phyloP scores from a whole-genome alignment of 2,113 vertebrate genomes.

The Muscicapa adusta region DNA sequence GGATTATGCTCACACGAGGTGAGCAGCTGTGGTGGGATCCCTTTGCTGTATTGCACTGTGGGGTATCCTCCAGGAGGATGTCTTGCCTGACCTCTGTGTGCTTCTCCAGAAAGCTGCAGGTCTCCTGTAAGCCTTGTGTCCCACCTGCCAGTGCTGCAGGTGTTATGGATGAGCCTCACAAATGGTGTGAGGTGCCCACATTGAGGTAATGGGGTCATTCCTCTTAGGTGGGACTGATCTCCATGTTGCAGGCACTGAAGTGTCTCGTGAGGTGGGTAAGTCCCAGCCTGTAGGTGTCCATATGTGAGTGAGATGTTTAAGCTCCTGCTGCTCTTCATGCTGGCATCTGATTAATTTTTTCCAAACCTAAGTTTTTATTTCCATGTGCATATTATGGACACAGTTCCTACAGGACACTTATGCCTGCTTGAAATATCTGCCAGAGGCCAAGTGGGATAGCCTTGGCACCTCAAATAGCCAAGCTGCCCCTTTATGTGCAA shows the following conservation, averaged over 20 bases:
- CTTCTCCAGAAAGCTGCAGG: neutral
- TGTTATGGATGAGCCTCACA: neutral
- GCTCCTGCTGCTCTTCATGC: neutral
- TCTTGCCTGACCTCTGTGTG: neutral
- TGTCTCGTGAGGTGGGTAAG: neutral
- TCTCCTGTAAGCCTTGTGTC: neutral
- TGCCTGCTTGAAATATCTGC: neutral
- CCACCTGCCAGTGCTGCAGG: neutral
- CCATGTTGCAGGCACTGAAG: neutral
- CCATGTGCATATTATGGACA: accelerated
- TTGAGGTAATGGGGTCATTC: neutral
- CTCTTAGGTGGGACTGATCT: neutral
- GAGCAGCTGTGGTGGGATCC: neutral
- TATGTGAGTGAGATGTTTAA: neutral
- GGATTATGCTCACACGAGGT: neutral
- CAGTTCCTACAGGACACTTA: neutral
- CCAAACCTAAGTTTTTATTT: neutral
- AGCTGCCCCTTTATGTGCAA: neutral
- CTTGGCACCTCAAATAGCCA: neutral
- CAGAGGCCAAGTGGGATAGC: neutral
- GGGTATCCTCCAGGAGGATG: neutral
- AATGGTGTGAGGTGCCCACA: neutral
- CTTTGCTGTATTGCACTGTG: neutral
- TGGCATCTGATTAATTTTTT: neutral
- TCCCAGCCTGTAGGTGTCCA: neutral